Percentiles rank a stretch among this genome's conserved stretches.
Evolutionary conservation across 2,888 invertebrate genomes (phyloP).

Genomic region (Byasa hedistus): DNA sequence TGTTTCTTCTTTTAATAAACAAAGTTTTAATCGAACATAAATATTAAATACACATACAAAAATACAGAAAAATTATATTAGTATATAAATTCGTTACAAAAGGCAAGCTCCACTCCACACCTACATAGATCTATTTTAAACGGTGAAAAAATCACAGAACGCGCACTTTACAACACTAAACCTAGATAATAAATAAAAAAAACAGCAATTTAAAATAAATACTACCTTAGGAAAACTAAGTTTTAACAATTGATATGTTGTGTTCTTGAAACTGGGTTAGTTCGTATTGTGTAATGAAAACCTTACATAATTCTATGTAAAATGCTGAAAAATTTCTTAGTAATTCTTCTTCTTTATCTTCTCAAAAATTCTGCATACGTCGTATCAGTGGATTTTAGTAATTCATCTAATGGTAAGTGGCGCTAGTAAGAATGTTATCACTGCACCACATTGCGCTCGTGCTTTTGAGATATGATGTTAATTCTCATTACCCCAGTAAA

Average conservation of each 20-base stretch:
- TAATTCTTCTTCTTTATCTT: no score
- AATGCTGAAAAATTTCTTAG: no score
- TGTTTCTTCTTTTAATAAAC: constrained; percentile 24
- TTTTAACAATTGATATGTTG: constrained; percentile 28
- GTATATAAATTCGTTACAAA: constrained; percentile 56
- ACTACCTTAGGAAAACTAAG: constrained; percentile 15
- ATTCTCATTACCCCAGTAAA: no score
- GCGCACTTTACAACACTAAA: constrained; percentile 24
- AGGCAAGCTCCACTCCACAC: constrained; percentile 57
- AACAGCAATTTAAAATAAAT: constrained; percentile 20
- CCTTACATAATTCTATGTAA: no score
- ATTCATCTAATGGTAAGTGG: no score
- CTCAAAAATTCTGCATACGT: no score
- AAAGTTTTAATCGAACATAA: constrained; percentile 31
- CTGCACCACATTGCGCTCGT: no score
- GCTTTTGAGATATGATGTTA: no score
- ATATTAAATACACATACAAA: constrained; percentile 27
- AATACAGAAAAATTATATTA: constrained; percentile 33
- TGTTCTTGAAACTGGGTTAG: background rate
- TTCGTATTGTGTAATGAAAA: no score
- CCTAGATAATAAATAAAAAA: constrained; percentile 26
- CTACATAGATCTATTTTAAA: constrained; percentile 38
- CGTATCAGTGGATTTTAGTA: no score
- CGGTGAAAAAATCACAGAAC: constrained; percentile 52
- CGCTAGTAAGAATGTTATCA: no score